Percentiles rank a stretch among this genome's conserved stretches.
phyloP scores from a whole-genome alignment of 1,140 invertebrate genomes.

The Vollenhovia emeryi region DNA sequence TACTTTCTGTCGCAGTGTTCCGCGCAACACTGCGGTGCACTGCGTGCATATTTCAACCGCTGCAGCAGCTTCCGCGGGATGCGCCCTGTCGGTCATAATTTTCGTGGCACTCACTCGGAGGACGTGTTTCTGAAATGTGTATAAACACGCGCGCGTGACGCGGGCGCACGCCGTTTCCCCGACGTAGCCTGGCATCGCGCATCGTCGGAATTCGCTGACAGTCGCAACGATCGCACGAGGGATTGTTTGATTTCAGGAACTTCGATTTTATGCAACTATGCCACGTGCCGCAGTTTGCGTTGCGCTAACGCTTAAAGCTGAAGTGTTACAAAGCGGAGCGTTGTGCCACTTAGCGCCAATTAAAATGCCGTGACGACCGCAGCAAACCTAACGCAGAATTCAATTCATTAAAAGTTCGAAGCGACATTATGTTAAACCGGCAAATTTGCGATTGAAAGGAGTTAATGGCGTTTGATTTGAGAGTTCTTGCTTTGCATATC shows the following conservation, averaged over 20 bases:
- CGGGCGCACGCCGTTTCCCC: neutral
- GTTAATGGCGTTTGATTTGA: neutral
- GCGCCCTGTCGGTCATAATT: constrained; percentile 58
- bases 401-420: constrained; percentile 23
- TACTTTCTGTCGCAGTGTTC: constrained; percentile 59
- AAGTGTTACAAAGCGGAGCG: constrained; percentile 16
- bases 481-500: neutral
- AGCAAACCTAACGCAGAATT: constrained; percentile 5
- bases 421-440: neutral
- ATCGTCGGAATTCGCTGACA: neutral
- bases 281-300: neutral
- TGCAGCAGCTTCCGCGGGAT: constrained; percentile 25
- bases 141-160: neutral
- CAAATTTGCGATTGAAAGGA: neutral
- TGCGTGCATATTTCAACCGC: constrained; percentile 65
- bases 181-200: neutral
- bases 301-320: constrained; percentile 21
- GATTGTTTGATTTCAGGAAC: constrained; percentile 45
- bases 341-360: constrained; percentile 24
- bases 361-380: neutral
- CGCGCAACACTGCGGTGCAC: neutral
- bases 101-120: neutral
- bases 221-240: neutral
- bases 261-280: constrained; percentile 50
- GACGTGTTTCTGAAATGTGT: constrained; percentile 24